A percentile compares a stretch with the other conserved stretches of the same genome.
Evolutionary conservation across 2,797 vertebrate species (phyloP).

Genomic region (Crocidura indochinensis): DNA sequence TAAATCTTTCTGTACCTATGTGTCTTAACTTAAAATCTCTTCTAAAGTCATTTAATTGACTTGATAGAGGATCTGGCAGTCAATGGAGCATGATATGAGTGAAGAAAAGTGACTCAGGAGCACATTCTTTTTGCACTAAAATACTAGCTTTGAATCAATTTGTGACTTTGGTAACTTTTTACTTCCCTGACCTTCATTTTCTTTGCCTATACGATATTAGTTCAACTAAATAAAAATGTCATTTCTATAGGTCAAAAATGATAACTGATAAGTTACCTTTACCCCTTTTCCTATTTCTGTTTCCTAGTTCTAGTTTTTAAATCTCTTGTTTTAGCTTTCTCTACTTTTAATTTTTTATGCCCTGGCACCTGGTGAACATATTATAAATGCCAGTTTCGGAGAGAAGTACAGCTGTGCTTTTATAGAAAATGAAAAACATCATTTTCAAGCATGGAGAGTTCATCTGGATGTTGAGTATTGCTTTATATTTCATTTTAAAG

Average conservation of each 20-base stretch:
- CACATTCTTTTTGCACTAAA: neutral
- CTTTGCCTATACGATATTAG: neutral
- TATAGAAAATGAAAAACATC: constrained; percentile 53
- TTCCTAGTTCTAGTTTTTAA: constrained; percentile 62
- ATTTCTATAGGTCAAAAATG: constrained; percentile 31
- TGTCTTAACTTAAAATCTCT: neutral
- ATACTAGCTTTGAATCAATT: constrained; percentile 6
- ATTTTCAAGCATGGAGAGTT: constrained; percentile 50
- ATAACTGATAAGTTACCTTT: neutral
- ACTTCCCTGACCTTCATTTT: neutral
- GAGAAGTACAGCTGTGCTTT: constrained; percentile 59
- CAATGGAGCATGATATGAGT: neutral
- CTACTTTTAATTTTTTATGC: constrained; percentile 61
- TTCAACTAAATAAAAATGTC: neutral
- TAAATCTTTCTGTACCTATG: neutral
- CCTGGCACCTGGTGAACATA: constrained; percentile 52
- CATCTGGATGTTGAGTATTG: constrained; percentile 37
- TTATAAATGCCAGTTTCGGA: constrained; percentile 60
- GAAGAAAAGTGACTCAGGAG: neutral
- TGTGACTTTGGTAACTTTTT: neutral
- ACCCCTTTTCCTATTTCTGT: neutral
- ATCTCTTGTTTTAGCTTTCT: constrained; percentile 61
- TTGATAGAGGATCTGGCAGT: neutral
- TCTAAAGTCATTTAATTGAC: neutral
- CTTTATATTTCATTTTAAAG: constrained; percentile 49